Conservation (phyloP, 2,888 invertebrate genomes). For the Adineta ricciae region DNA sequence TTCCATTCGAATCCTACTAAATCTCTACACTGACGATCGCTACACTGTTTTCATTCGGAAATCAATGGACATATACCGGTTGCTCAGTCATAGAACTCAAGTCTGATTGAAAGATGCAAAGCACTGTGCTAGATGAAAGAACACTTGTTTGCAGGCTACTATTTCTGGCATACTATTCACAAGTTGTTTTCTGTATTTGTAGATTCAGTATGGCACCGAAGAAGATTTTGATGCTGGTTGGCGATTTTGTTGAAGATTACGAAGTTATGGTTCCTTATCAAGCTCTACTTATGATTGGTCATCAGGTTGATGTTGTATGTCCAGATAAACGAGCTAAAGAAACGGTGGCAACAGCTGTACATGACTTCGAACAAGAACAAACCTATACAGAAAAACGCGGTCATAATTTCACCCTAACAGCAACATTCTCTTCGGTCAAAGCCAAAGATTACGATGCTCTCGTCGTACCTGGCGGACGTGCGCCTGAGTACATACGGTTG, state of each 20-base stretch:
- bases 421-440: background rate
- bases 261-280: constrained; percentile 17
- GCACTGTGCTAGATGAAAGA: too few species aligned
- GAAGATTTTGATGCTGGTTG: constrained; percentile 9
- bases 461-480: constrained; percentile 43
- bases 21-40: too few species aligned
- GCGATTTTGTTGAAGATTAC: constrained; percentile 17
- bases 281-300: background rate
- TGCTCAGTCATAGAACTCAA: too few species aligned
- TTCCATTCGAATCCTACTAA: background rate
- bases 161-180: too few species aligned
- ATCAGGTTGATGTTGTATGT: background rate
- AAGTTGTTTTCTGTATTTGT: too few species aligned
- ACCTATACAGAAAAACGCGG: constrained; percentile 21
- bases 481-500: constrained; percentile 42
- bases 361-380: constrained; percentile 2
- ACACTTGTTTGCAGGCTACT: too few species aligned
- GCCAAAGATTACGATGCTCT: constrained; percentile 39
- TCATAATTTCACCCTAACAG: background rate
- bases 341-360: background rate
- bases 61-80: too few species aligned
- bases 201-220: background rate
- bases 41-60: too few species aligned
- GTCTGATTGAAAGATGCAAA: too few species aligned
- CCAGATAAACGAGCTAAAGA: constrained; percentile 1